These are phyloP conservation scores for Nothocercus nigrocapillus DNA, from an alignment of 2,113 vertebrate genomes.

Conservation along the genomic window DNA sequence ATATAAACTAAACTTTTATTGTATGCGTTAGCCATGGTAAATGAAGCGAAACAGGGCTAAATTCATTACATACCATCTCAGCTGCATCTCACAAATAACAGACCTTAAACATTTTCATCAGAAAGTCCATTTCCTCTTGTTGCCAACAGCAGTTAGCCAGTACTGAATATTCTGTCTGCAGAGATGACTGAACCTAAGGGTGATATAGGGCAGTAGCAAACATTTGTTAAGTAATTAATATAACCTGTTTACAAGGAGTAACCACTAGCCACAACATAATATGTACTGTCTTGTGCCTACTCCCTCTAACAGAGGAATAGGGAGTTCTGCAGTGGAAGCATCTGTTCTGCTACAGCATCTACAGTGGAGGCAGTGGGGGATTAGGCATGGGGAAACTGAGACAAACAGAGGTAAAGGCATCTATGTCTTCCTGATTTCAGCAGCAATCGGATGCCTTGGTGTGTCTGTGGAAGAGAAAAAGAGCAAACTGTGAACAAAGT, in stretches of 20 bases:
- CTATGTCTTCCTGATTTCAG: rapidly evolving
- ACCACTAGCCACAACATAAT: rapidly evolving
- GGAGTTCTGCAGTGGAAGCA: rapidly evolving
- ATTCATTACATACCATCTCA: neutral
- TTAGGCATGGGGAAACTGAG: rapidly evolving
- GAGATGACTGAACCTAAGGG: neutral
- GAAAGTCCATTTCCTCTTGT: slow-evolving; percentile 31
- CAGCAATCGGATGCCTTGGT: neutral
- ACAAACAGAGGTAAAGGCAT: rapidly evolving
- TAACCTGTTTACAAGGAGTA: neutral
- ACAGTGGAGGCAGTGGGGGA: rapidly evolving
- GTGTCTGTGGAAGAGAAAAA: neutral
- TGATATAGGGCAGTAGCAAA: neutral
- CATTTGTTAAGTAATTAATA: neutral
- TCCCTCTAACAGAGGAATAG: neutral
- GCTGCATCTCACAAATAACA: slow-evolving; percentile 21
- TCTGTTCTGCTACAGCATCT: rapidly evolving
- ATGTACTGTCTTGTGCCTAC: rapidly evolving
- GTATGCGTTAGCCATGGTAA: slow-evolving; percentile 40
- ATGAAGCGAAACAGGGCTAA: slow-evolving; percentile 42
- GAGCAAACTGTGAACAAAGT: too few relatives aligned
- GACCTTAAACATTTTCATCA: slow-evolving; percentile 21
- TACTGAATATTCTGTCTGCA: neutral
- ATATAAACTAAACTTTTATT: slow-evolving; percentile 45
- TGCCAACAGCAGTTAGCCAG: neutral